phyloP scores from a whole-genome alignment of 2,797 vertebrate genomes.

The Sciaenops ocellatus region DNA sequence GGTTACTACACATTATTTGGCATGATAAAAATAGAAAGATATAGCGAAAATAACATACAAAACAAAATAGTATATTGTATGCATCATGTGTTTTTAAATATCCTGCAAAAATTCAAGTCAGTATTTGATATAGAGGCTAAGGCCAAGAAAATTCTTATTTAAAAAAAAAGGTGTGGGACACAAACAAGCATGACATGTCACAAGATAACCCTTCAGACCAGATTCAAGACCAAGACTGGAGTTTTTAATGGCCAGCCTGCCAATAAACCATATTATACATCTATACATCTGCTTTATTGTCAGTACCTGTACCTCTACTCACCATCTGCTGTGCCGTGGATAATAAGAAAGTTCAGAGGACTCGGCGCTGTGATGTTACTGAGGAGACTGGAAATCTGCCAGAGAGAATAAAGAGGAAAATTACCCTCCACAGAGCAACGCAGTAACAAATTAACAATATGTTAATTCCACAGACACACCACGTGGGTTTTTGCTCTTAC shows the following conservation, averaged over 20 bases:
- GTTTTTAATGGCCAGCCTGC: neutral
- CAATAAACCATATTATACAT: neutral
- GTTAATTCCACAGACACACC: neutral
- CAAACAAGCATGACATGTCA: too few relatives aligned
- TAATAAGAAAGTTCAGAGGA: slow-evolving; percentile 71
- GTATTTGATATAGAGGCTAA: too few relatives aligned
- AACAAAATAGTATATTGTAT: too few relatives aligned
- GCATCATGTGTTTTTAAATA: too few relatives aligned
- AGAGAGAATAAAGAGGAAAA: slow-evolving; percentile 20
- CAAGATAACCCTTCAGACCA: neutral
- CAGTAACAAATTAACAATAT: neutral
- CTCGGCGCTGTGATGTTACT: slow-evolving; percentile 62
- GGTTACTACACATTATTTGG: too few relatives aligned
- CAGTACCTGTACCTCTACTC: slow-evolving; percentile 25
- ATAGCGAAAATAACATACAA: too few relatives aligned
- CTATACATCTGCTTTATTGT: neutral
- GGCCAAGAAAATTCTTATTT: neutral
- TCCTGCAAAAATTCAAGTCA: too few relatives aligned
- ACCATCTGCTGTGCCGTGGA: slow-evolving; percentile 86
- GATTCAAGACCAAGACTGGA: neutral
- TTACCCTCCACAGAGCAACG: too few relatives aligned
- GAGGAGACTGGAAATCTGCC: slow-evolving; percentile 81
- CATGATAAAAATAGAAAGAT: too few relatives aligned
- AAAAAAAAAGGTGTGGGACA: neutral
- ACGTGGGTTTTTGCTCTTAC: neutral